phyloP scores from a whole-genome alignment of 2,888 invertebrate genomes.

The Standfussiana lucernea region DNA sequence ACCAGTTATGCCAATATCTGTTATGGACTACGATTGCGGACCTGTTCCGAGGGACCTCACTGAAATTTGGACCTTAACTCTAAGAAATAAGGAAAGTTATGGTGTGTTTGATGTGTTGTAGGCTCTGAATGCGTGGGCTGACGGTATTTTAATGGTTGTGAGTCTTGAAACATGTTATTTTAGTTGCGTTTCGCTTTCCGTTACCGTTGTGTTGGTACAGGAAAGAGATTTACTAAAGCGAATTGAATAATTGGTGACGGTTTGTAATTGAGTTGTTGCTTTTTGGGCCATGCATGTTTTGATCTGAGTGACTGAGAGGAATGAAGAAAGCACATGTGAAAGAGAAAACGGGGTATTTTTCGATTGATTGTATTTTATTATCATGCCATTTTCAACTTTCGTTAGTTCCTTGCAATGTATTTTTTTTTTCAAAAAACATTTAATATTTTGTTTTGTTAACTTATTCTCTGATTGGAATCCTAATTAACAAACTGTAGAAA shows the following conservation, averaged over 20 bases:
- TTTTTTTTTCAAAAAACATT: background rate
- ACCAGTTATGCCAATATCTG: conserved; percentile 65
- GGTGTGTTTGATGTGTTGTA: conserved; percentile 53
- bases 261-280: conserved; percentile 34
- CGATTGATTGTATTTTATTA: background rate
- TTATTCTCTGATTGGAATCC: background rate
- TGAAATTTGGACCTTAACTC: conserved; percentile 62
- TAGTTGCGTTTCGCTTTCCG: conserved; percentile 68
- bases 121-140: conserved; percentile 73
- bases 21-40: conserved; percentile 70
- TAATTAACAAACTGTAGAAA: background rate
- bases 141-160: conserved; percentile 82
- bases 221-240: conserved; percentile 57
- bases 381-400: too few relatives aligned
- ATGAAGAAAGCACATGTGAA: conserved; percentile 26
- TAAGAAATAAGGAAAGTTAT: conserved; percentile 70
- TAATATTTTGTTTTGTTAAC: background rate
- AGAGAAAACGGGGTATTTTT: conserved; percentile 28
- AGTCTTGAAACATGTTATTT: conserved; percentile 71
- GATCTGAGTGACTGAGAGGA: background rate
- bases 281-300: conserved; percentile 22
- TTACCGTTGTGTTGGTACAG: conserved; percentile 54
- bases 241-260: conserved; percentile 63
- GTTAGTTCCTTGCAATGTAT: background rate
- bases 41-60: conserved; percentile 54